These are phyloP conservation scores for Cephus pulcher DNA, from an alignment of 2,888 invertebrate species.

Conservation along the genomic window DNA sequence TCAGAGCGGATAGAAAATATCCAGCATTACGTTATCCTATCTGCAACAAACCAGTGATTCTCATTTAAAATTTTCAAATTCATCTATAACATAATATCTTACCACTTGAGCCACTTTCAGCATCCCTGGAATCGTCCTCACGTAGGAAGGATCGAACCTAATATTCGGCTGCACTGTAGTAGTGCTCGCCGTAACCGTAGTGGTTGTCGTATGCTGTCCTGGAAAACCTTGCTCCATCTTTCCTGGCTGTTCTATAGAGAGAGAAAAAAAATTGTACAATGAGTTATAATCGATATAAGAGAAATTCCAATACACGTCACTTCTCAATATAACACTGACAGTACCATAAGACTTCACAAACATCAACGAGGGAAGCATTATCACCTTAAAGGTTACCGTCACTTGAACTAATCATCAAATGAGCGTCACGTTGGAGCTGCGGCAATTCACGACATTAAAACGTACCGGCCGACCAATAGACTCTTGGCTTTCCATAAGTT, in stretches of 20 bases:
- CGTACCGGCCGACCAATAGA: neutral
- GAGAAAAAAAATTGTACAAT: neutral
- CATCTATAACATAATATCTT: conserved; percentile 62
- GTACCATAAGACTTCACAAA: neutral
- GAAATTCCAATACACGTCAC: neutral
- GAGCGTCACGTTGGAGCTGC: too few species aligned
- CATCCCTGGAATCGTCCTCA: conserved; percentile 79
- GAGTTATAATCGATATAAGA: neutral
- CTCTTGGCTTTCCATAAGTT: neutral
- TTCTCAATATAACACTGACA: neutral
- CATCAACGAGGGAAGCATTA: neutral
- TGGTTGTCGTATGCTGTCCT: conserved; percentile 79
- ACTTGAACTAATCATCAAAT: neutral
- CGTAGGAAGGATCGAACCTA: conserved; percentile 79
- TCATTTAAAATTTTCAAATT: neutral
- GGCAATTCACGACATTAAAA: neutral
- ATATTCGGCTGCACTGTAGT: conserved; percentile 78
- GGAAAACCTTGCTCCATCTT: conserved; percentile 77
- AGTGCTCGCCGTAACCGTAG: conserved; percentile 68
- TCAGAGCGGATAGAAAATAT: neutral
- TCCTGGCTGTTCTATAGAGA: conserved; percentile 2
- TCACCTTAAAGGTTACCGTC: neutral
- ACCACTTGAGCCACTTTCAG: conserved; percentile 83
- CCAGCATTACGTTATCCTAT: neutral
- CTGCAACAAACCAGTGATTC: too few species aligned